Conservation (phyloP, 2,797 vertebrate genomes). For the Emydoidea blandingii region DNA sequence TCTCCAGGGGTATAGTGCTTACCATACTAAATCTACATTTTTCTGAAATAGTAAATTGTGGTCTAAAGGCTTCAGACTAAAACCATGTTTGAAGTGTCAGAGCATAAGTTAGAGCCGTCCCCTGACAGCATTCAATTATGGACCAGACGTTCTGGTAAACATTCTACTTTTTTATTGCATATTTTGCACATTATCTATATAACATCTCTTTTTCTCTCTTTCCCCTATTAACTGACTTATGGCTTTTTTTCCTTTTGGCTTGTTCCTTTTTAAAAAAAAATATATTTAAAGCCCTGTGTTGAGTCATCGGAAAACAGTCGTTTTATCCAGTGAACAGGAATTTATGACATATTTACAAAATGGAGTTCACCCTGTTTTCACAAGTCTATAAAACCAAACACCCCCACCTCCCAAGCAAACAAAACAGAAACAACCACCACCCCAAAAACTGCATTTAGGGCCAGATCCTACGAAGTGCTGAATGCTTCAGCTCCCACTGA, state of each 20-base stretch:
- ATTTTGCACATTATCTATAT: slow-evolving; percentile 39
- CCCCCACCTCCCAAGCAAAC: not conserved
- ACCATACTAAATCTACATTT: not conserved
- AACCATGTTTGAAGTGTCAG: not conserved
- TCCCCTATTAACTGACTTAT: slow-evolving; percentile 40
- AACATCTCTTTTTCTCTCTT: slow-evolving; percentile 49
- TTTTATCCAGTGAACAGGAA: slow-evolving; percentile 33
- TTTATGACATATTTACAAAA: slow-evolving; percentile 48
- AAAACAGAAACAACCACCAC: not conserved
- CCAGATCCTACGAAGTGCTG: not conserved
- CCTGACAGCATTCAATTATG: not conserved
- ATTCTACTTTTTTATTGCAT: slow-evolving; percentile 30
- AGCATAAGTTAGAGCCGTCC: not conserved
- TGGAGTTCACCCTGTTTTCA: slow-evolving; percentile 7
- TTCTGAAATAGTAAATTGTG: not conserved
- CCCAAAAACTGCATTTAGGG: not conserved
- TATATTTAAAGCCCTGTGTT: not conserved
- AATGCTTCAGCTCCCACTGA: not conserved
- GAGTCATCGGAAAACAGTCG: slow-evolving; percentile 48
- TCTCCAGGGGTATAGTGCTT: fast-evolving
- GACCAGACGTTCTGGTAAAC: slow-evolving; percentile 30
- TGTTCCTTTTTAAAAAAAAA: not conserved
- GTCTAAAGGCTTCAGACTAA: not conserved
- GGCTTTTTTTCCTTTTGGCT: slow-evolving; percentile 15
- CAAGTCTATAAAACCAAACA: not conserved